A percentile compares a stretch with the other conserved stretches of the same genome.
Conservation (phyloP, 2,113 vertebrate species). For the Psephotus haematonotus region DNA sequence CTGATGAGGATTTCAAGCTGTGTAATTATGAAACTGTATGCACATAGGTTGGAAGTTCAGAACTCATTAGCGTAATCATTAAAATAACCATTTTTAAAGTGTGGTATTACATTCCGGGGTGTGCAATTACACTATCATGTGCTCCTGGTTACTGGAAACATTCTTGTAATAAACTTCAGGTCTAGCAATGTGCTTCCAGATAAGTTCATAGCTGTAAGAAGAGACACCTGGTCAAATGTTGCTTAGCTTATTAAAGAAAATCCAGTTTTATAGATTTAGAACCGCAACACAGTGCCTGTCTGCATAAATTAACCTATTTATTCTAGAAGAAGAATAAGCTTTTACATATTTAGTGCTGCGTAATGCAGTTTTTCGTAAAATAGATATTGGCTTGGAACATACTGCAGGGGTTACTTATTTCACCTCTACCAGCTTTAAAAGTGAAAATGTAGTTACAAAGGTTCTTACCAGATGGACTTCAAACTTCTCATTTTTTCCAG, state of each 20-base stretch:
- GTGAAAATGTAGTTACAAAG: not conserved
- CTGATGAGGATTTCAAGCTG: slow-evolving; percentile 83
- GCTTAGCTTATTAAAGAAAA: slow-evolving; percentile 39
- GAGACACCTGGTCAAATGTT: slow-evolving; percentile 31
- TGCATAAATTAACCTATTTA: slow-evolving; percentile 40
- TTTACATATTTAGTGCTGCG: not conserved
- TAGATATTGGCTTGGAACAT: not conserved
- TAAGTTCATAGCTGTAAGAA: not conserved
- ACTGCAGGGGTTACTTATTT: not conserved
- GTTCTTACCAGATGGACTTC: not conserved
- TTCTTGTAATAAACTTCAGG: not conserved
- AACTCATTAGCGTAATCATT: slow-evolving; percentile 76
- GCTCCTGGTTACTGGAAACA: slow-evolving; percentile 14
- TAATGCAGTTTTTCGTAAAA: not conserved
- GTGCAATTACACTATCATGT: slow-evolving; percentile 41
- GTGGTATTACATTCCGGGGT: slow-evolving; percentile 53
- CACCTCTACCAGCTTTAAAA: not conserved
- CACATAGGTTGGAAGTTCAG: slow-evolving; percentile 80
- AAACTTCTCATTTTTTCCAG: not conserved
- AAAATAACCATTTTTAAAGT: slow-evolving; percentile 73
- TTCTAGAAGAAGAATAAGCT: not conserved
- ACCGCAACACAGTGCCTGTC: not conserved
- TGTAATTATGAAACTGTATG: slow-evolving; percentile 77
- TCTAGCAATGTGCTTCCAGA: not conserved
- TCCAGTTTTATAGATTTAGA: slow-evolving; percentile 13